Evolutionary conservation across 2,113 vertebrate species (phyloP).

Genomic region (Phrynosoma platyrhinos): DNA sequence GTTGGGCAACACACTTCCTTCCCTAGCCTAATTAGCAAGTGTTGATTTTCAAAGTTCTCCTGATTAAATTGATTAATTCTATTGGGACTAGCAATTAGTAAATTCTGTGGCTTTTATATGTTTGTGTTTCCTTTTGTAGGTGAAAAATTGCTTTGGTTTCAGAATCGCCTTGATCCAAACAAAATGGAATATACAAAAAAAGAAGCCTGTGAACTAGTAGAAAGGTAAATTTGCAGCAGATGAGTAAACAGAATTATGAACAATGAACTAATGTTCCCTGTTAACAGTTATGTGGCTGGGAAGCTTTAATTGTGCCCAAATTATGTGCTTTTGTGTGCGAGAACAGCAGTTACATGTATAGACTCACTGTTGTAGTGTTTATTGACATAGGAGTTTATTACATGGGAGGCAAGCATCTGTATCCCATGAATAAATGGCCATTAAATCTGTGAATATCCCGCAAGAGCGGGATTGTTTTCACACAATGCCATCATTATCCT

Average conservation of each 20-base stretch:
- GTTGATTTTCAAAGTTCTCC: neutral
- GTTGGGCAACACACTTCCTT: neutral
- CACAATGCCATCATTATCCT: too few relatives aligned
- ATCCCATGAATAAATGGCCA: too few relatives aligned
- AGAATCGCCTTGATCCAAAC: slow-evolving; percentile 84
- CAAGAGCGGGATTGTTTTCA: too few relatives aligned
- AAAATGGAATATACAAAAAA: slow-evolving; percentile 86
- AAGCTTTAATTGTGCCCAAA: neutral
- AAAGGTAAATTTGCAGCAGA: slow-evolving; percentile 82
- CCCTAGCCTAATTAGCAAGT: neutral
- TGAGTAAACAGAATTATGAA: neutral
- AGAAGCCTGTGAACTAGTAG: slow-evolving; percentile 89
- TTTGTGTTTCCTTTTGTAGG: slow-evolving; percentile 72
- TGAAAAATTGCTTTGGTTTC: slow-evolving; percentile 96
- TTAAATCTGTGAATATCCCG: too few relatives aligned
- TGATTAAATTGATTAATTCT: neutral
- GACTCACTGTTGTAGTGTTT: neutral
- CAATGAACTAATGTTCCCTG: neutral
- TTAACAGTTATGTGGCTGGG: neutral
- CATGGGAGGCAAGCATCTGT: too few relatives aligned
- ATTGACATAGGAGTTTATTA: too few relatives aligned
- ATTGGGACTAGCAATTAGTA: neutral
- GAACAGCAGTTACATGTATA: too few relatives aligned
- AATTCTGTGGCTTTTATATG: slow-evolving; percentile 4
- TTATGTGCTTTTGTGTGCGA: neutral